Evolutionary conservation across 1,140 invertebrate genomes (phyloP).

Genomic region (Eupristina koningsbergeri): DNA sequence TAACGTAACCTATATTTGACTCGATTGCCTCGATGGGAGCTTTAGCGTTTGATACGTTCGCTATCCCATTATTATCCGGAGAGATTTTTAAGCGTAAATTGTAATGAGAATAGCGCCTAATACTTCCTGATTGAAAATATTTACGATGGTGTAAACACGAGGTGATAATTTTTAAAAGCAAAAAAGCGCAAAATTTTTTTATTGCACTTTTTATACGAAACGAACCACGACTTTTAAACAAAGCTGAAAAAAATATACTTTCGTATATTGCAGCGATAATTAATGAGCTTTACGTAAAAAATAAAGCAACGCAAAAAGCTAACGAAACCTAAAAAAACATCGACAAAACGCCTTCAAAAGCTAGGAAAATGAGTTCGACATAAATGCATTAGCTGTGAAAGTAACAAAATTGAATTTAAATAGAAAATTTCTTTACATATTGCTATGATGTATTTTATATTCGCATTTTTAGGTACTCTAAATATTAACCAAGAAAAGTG

Average conservation of each 20-base stretch:
- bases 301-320: background rate
- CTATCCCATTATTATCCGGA: background rate
- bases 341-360: background rate
- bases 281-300: background rate
- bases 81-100: background rate
- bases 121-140: background rate
- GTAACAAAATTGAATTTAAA: background rate
- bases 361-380: background rate
- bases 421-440: background rate
- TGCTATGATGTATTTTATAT: background rate
- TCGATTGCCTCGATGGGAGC: background rate
- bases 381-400: background rate
- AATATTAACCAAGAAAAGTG: background rate
- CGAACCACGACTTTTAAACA: background rate
- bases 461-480: background rate
- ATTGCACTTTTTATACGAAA: background rate
- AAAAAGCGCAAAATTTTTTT: too few species aligned
- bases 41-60: background rate
- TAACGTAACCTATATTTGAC: slow-evolving; percentile 1
- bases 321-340: background rate
- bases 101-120: background rate
- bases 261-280: too few species aligned
- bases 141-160: background rate
- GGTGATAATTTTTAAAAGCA: background rate
- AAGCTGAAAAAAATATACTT: too few species aligned